A percentile compares a stretch with the other conserved stretches of the same genome.
Conservation (phyloP, 1,140 invertebrate species). For the Drosophila subobscura region DNA sequence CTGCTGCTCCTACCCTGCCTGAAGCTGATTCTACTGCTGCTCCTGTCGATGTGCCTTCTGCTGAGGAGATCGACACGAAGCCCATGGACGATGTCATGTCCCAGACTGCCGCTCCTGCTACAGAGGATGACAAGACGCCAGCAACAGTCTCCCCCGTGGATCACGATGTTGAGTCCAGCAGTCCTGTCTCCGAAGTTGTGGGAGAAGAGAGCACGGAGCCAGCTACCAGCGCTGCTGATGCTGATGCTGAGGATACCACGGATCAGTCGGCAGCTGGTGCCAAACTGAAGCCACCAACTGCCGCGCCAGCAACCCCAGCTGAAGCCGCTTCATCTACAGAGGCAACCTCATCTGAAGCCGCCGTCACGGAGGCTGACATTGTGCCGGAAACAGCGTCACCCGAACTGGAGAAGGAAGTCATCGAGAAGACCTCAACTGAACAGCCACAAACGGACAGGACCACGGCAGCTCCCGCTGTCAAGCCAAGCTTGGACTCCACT, state of each 20-base stretch:
- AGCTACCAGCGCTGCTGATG: constrained; percentile 35
- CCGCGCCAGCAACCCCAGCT: constrained; percentile 20
- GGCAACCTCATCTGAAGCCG: constrained; percentile 31
- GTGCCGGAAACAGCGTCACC: constrained; percentile 34
- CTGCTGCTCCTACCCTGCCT: constrained; percentile 8
- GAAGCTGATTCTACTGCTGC: constrained; percentile 42
- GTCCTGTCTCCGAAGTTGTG: constrained; percentile 40
- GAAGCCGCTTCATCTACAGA: constrained; percentile 26
- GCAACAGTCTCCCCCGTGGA: constrained; percentile 50
- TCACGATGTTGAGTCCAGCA: constrained; percentile 44
- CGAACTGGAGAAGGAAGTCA: constrained; percentile 35
- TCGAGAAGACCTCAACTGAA: constrained; percentile 33
- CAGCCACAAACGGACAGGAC: constrained; percentile 38
- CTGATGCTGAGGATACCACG: constrained; percentile 48
- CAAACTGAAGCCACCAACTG: constrained; percentile 47
- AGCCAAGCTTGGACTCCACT: constrained; percentile 62
- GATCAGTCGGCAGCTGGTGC: constrained; percentile 36
- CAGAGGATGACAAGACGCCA: constrained; percentile 38
- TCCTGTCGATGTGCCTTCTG: constrained; percentile 39
- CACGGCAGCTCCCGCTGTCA: constrained; percentile 42
- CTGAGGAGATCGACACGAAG: constrained; percentile 56
- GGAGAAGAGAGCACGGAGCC: constrained; percentile 44
- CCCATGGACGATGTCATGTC: constrained; percentile 60
- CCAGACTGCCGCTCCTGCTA: constrained; percentile 51
- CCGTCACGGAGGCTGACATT: constrained; percentile 40